A percentile compares a stretch with the other conserved stretches of the same genome.
These are phyloP conservation scores for Pygoscelis adeliae DNA, from an alignment of 2,113 vertebrate species.

Conservation along the genomic window DNA sequence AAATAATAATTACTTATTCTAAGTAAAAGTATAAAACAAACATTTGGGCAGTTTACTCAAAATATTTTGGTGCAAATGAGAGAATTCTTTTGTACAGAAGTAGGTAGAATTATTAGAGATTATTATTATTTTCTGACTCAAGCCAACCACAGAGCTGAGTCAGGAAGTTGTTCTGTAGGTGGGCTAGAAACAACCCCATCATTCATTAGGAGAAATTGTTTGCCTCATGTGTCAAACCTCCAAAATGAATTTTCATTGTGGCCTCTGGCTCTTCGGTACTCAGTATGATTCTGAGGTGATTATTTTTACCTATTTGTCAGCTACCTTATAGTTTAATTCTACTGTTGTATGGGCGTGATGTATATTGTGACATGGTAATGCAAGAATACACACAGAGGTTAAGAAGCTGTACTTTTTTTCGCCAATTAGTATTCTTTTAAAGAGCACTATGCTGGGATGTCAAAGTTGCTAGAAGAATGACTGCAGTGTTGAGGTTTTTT, in stretches of 20 bases:
- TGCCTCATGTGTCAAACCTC: neutral
- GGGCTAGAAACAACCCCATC: neutral
- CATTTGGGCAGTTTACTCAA: neutral
- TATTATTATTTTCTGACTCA: neutral
- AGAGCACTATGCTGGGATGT: neutral
- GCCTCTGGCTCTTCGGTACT: neutral
- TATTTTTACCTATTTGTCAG: neutral
- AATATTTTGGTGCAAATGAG: neutral
- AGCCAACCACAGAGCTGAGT: neutral
- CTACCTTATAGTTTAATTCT: neutral
- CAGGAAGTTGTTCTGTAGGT: neutral
- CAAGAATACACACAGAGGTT: neutral
- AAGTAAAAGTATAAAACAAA: neutral
- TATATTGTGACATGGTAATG: neutral
- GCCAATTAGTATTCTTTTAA: neutral
- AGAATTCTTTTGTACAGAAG: neutral
- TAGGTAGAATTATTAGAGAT: neutral
- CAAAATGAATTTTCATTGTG: neutral
- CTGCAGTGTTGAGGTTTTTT: neutral
- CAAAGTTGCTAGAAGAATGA: neutral
- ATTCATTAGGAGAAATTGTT: neutral
- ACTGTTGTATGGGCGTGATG: neutral
- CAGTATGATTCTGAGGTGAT: neutral
- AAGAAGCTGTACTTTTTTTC: neutral
- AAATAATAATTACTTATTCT: neutral